Evolutionary conservation across 2,113 vertebrate species (phyloP), one percentile per base, ranked within the genome.

Genomic region (Cheilinus undulatus): DNA sequence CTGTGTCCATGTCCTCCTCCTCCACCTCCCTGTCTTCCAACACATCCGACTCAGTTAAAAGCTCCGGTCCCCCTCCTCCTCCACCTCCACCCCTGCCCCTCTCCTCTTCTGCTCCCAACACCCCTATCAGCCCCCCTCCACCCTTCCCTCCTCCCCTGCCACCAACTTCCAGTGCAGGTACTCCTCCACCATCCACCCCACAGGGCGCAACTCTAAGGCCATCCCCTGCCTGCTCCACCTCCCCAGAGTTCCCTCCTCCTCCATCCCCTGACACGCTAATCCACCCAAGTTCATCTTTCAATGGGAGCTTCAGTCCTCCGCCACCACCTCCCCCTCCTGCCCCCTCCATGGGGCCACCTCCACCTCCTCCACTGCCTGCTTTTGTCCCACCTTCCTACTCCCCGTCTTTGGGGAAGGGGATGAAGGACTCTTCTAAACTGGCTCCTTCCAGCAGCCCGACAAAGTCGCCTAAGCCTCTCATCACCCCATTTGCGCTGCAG

Each of bases 21-120:
- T 98, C 97, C 50, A 98, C 97, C 4, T 99, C 98, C 2, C 95
- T 99, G 17, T 99, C 97, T 69, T 99, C 97, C 19, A 98, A 94
- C 71, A 95, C 97, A 12, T 99, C 97, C 0, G 95, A 96, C 19
- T 96, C 97, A 60, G 90, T 95, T 1, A 92, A 84, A 38, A 93
- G 79, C 72, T 86, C 9, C 3, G 85, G 85, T 36, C 89, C 88
- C 11, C 86, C 88, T 54, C 87, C 86, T 0, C 90, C 88, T 11
- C 87, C 82, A 19, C 90, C 84, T n/a, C 86, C 84, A 14, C 84
- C 78, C 24, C 78, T 84, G 11, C 73, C 32, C 5, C 61, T 70
- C 8, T 67, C 61, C 28, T 87, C 77, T 24, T 85, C 74, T 24
- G 74, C 80, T 59, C 86, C 85, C 43, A 86, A 26, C 52, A 89